phyloP scores from a whole-genome alignment of 2,888 invertebrate species.

The Epirrhoe alternata region DNA sequence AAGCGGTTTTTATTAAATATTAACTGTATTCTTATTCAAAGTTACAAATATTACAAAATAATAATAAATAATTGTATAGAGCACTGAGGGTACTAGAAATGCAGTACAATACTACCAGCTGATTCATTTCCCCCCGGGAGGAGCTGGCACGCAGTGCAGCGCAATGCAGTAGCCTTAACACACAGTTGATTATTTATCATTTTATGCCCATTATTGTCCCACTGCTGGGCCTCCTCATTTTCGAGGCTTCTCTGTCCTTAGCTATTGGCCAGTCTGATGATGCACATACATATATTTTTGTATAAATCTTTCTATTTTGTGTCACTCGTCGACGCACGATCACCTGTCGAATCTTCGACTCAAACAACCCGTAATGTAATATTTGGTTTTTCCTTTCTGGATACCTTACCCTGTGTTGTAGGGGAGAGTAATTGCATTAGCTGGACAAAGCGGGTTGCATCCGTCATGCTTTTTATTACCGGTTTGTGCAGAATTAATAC shows the following conservation, averaged over 20 bases:
- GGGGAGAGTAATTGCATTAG: conserved; percentile 37
- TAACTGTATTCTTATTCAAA: neutral
- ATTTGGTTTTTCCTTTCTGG: neutral
- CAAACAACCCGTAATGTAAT: too few species aligned
- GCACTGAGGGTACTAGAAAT: neutral
- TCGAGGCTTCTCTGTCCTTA: too few species aligned
- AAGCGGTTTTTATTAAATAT: too few species aligned
- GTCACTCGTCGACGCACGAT: too few species aligned
- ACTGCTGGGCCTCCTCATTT: too few species aligned
- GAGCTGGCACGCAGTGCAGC: conserved; percentile 6
- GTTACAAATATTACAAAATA: neutral
- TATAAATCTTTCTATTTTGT: too few species aligned
- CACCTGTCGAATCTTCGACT: too few species aligned
- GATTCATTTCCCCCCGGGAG: conserved; percentile 31
- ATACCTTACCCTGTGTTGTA: conserved; percentile 9
- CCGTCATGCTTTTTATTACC: conserved; percentile 28
- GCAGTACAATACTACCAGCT: conserved; percentile 23
- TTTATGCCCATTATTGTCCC: too few species aligned
- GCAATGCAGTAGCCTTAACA: neutral
- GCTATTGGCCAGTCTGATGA: too few species aligned
- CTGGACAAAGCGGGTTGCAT: conserved; percentile 26
- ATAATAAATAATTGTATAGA: neutral
- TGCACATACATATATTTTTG: too few species aligned
- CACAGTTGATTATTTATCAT: neutral
- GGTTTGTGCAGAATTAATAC: conserved; percentile 10